These are phyloP conservation scores for Proteles cristata DNA, from an alignment of 2,113 vertebrate genomes.

Conservation along the genomic window DNA sequence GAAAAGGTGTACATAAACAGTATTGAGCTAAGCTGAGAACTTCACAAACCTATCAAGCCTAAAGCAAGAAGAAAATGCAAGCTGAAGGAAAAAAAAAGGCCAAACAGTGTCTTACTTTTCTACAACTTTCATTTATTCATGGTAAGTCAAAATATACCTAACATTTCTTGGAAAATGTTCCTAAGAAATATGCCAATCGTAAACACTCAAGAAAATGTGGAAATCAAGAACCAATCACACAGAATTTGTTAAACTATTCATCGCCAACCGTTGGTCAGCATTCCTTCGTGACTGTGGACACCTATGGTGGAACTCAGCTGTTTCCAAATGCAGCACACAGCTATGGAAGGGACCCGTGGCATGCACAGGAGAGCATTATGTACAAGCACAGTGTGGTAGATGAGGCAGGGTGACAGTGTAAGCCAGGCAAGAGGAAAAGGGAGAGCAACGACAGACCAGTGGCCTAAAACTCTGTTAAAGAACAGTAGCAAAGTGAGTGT, in stretches of 20 bases:
- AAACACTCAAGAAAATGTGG: not conserved
- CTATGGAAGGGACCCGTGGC: not conserved
- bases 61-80: conserved; percentile 28
- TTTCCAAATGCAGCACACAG: not conserved
- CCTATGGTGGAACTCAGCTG: not conserved
- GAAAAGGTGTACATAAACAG: not conserved
- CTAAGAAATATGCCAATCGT: not conserved
- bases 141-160: not conserved
- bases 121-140: conserved; percentile 6
- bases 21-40: not conserved
- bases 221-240: not conserved
- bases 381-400: not conserved
- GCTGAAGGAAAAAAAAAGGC: not conserved
- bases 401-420: not conserved
- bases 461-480: conserved; percentile 37
- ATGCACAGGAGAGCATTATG: not conserved
- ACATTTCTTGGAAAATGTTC: conserved; percentile 17
- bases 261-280: not conserved
- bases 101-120: conserved; percentile 42
- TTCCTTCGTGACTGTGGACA: not conserved
- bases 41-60: not conserved
- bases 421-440: not conserved
- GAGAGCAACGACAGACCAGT: not conserved
- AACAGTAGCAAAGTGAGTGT: conserved; percentile 49
- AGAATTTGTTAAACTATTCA: not conserved